Evolutionary conservation across 35 echinoderm and acorn worm species (phyloP), one percentile per base, ranked within the genome.

Genomic region (Eucidaris tribuloides): DNA sequence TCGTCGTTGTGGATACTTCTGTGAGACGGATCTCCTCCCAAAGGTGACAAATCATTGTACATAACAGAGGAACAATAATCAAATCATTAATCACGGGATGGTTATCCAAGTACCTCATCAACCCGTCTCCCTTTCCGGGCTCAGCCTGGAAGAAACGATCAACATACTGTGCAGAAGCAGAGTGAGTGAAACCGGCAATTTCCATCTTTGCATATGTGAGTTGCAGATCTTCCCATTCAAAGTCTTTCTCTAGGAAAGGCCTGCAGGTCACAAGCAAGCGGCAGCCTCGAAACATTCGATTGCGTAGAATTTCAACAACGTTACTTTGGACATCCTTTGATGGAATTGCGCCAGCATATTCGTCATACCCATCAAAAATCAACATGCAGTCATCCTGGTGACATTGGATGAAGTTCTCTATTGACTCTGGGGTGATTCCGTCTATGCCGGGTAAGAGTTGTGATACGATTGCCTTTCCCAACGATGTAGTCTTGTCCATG

Each of bases 351-450:
- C 68, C 68, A 74, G 11, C 37, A 36, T 42, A 74, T 22, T 74
- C 68, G n/a, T 74, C 68, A 40, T 74, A 74, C 24, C 68, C 68
- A 44, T 74, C 68, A 38, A 74, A 36, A 11, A 74, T n/a, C 14
- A 44, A 24, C 29, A 74, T 36, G 35, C 68, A 74, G 17, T 74
- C 41, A 15, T 74, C 68, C n/a, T 74, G 35, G 25, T 74, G 38
- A 13, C 24, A 33, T 4, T 38, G 35, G 18, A 74, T 74, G 14
- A 74, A 74, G 28, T 74, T 74, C 41, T 74, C 68, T 18, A 74
- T 41, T 41, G 38, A 33, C 44, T 74, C 37, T 24, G 34, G 34
- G 25, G 68, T 41, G 68, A 74, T 36, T 13, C 68, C 68, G 0
- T 74, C 68, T 44, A 74, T 42, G 29, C 19, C 44, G 2, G 22